These are phyloP conservation scores for Salminus brasiliensis DNA, from an alignment of 2,113 vertebrate genomes.

Conservation along the genomic window DNA sequence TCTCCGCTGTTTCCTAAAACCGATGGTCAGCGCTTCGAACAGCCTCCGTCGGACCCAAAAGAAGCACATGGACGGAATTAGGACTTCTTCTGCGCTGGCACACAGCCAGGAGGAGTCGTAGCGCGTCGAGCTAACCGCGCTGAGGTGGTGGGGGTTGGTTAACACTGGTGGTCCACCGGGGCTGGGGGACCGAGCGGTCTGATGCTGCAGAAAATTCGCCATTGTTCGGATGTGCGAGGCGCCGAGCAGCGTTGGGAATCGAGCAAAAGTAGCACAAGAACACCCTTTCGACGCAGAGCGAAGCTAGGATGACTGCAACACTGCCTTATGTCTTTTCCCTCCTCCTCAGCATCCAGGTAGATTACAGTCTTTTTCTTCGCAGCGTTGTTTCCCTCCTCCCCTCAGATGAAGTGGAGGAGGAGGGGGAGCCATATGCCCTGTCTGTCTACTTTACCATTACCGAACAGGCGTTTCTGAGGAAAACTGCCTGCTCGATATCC, in stretches of 20 bases:
- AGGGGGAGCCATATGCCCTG: background rate
- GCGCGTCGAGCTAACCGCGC: background rate
- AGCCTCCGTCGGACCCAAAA: constrained; percentile 14
- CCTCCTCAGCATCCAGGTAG: constrained; percentile 65
- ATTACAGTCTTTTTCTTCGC: constrained; percentile 33
- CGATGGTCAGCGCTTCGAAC: constrained; percentile 14
- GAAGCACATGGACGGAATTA: constrained; percentile 23
- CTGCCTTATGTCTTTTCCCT: constrained; percentile 51
- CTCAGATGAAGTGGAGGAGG: background rate
- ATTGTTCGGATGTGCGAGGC: constrained; percentile 76
- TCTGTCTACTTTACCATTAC: constrained; percentile 24
- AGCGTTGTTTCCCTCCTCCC: background rate
- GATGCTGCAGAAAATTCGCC: constrained; percentile 67
- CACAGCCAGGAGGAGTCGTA: background rate
- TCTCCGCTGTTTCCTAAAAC: constrained; percentile 29
- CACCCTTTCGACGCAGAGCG: background rate
- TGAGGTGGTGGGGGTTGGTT: background rate
- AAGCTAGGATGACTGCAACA: constrained; percentile 54
- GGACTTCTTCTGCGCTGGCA: constrained; percentile 22
- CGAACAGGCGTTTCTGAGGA: background rate
- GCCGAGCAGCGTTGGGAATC: constrained; percentile 46
- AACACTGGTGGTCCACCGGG: constrained; percentile 33
- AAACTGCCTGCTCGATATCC: background rate
- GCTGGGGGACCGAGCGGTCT: constrained; percentile 54
- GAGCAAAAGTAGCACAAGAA: constrained; percentile 2